phyloP scores from a whole-genome alignment of 2,888 invertebrate species.

The Lepidocyrtinus sp. region DNA sequence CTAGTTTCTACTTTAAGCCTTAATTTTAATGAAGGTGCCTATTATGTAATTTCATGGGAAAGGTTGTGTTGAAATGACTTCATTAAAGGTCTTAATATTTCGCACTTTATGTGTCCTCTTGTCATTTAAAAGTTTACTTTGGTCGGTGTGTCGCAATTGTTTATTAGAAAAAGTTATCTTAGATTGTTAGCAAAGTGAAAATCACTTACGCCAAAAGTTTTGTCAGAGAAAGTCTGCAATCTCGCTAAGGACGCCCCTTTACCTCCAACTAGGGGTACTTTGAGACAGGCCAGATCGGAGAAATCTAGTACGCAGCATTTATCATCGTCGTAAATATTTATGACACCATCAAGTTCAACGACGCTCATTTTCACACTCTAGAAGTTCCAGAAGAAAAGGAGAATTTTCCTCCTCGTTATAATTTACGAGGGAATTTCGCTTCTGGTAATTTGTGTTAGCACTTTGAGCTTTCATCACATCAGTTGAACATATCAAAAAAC shows the following conservation, averaged over 20 bases:
- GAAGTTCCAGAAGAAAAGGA: conserved; percentile 5
- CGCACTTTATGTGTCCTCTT: no score
- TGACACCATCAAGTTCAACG: background rate
- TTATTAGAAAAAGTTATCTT: no score
- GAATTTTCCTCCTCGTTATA: background rate
- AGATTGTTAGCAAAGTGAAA: no score
- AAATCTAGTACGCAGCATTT: conserved; percentile 23
- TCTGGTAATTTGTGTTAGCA: conserved; percentile 4
- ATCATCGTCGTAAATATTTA: conserved; percentile 18
- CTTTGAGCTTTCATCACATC: conserved; percentile 29
- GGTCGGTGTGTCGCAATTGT: no score
- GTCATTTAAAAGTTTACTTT: no score
- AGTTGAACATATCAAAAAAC: conserved; percentile 59
- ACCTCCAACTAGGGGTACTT: conserved; percentile 80
- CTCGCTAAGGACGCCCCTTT: conserved; percentile 85
- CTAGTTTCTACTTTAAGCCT: no score
- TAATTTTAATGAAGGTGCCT: no score
- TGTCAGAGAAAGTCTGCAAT: conserved; percentile 73
- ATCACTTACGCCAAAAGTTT: no score
- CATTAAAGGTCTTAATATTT: no score
- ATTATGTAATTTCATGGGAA: no score
- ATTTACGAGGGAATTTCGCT: background rate
- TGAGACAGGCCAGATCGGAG: conserved; percentile 72
- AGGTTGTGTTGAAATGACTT: no score
- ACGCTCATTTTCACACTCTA: background rate